phyloP scores from a whole-genome alignment of 2,113 vertebrate genomes.

The Daboia siamensis region DNA sequence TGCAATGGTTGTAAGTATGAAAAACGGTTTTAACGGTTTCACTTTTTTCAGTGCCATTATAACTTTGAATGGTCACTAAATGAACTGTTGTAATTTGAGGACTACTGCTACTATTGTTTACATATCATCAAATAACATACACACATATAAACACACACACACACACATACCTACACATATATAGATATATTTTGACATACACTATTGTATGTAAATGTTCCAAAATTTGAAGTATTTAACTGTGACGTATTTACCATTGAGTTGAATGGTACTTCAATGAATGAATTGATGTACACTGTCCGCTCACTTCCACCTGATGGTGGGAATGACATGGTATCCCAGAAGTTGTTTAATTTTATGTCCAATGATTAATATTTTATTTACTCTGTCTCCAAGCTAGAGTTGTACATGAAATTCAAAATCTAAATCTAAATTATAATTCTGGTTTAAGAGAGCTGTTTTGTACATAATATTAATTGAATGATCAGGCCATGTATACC shows the following conservation, averaged over 20 bases:
- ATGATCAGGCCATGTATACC: background rate
- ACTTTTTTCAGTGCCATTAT: background rate
- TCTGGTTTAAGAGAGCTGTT: background rate
- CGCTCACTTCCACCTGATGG: background rate
- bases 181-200: background rate
- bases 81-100: background rate
- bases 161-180: no score
- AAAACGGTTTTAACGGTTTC: background rate
- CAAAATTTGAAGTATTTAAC: background rate
- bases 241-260: background rate
- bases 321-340: background rate
- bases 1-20: background rate
- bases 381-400: background rate
- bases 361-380: background rate
- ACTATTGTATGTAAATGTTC: background rate
- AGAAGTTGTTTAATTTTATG: background rate
- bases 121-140: background rate
- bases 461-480: background rate
- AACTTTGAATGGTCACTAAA: background rate
- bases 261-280: background rate
- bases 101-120: background rate
- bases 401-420: background rate
- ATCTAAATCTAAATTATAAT: background rate
- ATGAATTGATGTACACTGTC: background rate
- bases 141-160: background rate